Base-by-base conservation (phyloP, 2,888 invertebrate species). In the Matsumyia berberina region DNA sequence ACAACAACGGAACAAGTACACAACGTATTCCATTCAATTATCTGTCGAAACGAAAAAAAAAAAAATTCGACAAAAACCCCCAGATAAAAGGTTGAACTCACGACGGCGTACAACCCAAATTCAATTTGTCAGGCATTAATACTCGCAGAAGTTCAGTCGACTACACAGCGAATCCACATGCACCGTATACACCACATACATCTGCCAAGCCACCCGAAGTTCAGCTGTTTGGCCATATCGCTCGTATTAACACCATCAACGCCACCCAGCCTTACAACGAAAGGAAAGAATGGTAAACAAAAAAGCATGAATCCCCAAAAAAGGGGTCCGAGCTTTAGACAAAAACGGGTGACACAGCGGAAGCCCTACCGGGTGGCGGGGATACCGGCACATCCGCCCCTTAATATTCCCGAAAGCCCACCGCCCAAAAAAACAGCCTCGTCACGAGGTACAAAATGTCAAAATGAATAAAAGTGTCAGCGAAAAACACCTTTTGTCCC, bases 381-480 rank as follows among this genome's bases (percentile, higher is more conserved):
- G 6, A 17, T 51, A 49, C 53, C 49, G 17, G 19, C 37, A 55
- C 46, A 74, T 55, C 24, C 64, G 31, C 57, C 29, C 29, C 42
- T 62, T 62, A 67, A 80, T 81, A 69, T 76, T 70, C 42, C 35
- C 17, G 31, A 57, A 58, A 76, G 64, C 76, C 62, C 17, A 2
- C 53, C 33, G 4, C 24, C 5, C 9, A 17, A 44, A 70, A 69
- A 77, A 67, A 62, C 58, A 57, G 53, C 51, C 37, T 44, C 70
- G 64, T 80, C 80, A 85, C 58, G 66, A 70, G 51, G 80, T 85
- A 70, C 58, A 77, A 77, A 72, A 81, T 86, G 86, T 81, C 81
- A 86, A 77, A 86, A 80, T 77, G 76, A 80, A 86, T 86, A 81
- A 86, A 86, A 81, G 76, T 77, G 60, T 81, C 86, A 77, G 70